Percentiles rank a stretch among this genome's conserved stretches.
phyloP scores from a whole-genome alignment of 2,888 invertebrate genomes.

The Spisula subtruncata region DNA sequence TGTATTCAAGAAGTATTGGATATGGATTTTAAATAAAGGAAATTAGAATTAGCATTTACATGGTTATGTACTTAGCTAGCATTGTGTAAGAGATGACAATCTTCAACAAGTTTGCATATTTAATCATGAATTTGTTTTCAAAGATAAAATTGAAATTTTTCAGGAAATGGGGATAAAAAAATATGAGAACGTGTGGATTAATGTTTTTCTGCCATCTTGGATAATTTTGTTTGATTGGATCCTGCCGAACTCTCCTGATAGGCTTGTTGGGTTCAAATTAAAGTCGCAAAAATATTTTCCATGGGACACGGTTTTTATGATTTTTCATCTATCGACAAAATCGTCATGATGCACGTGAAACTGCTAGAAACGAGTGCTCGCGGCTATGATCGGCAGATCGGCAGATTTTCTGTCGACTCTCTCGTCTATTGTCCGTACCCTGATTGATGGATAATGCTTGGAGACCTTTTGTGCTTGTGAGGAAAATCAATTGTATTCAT shows the following conservation, averaged over 20 bases:
- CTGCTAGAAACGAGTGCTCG: slow-evolving; percentile 35
- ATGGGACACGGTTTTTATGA: slow-evolving; percentile 36
- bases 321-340: slow-evolving; percentile 42
- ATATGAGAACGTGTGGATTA: not conserved
- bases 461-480: slow-evolving; percentile 60
- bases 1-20: too few relatives aligned
- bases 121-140: slow-evolving; percentile 15
- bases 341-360: slow-evolving; percentile 35
- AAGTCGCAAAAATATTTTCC: slow-evolving; percentile 42
- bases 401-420: slow-evolving; percentile 56
- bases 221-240: slow-evolving; percentile 22
- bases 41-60: not conserved
- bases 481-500: slow-evolving; percentile 70
- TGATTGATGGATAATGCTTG: slow-evolving; percentile 65
- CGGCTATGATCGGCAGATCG: slow-evolving; percentile 47
- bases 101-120: not conserved
- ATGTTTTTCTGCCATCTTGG: slow-evolving; percentile 5
- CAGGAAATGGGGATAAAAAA: slow-evolving; percentile 3
- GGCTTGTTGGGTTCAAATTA: slow-evolving; percentile 20
- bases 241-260: not conserved
- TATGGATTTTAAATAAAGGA: too few relatives aligned
- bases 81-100: not conserved
- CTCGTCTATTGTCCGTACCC: slow-evolving; percentile 62
- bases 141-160: slow-evolving; percentile 7
- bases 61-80: not conserved